Conservation (phyloP, 2,113 vertebrate genomes). For the Orthochromis malagaraziensis region DNA sequence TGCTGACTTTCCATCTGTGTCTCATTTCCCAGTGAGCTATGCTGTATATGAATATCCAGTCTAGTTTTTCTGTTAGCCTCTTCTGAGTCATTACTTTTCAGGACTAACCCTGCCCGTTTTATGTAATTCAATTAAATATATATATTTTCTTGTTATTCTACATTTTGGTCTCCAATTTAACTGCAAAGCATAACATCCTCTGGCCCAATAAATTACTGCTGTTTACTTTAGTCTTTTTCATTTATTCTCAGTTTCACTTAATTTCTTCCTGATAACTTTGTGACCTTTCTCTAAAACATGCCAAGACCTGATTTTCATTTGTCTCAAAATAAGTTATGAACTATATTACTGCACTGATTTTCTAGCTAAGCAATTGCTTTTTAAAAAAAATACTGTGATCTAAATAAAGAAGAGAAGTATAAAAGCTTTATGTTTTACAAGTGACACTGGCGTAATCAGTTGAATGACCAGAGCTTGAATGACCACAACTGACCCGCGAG, state of each 20-base stretch:
- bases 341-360: background rate
- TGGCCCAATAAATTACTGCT: background rate
- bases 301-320: background rate
- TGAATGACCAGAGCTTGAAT: background rate
- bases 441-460: background rate
- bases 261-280: background rate
- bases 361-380: background rate
- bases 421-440: background rate
- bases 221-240: background rate
- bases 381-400: background rate
- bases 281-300: background rate
- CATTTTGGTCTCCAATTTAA: background rate
- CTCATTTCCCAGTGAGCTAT: background rate
- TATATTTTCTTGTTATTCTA: background rate
- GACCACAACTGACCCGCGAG: background rate
- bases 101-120: background rate
- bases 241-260: background rate
- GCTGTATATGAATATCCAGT: background rate
- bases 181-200: background rate
- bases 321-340: background rate
- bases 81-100: background rate
- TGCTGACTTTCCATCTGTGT: background rate
- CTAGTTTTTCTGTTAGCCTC: background rate
- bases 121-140: background rate
- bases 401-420: background rate